Percentiles rank a stretch among this genome's conserved stretches.
Evolutionary conservation across 2,113 vertebrate species (phyloP).

Genomic region (Psilopsiagon aymara): DNA sequence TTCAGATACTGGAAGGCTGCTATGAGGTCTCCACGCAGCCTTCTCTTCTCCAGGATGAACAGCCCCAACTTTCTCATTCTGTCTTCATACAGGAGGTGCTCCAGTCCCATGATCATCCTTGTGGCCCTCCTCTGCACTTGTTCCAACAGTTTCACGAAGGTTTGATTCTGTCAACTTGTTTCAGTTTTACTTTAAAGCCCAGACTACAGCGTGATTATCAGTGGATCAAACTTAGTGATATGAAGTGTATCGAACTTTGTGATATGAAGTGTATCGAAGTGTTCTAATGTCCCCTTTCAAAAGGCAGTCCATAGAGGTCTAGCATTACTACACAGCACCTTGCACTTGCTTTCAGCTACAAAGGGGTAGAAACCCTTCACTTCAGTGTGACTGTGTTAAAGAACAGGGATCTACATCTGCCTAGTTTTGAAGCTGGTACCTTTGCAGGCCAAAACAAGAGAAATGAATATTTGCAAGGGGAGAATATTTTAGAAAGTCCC

Average conservation of each 20-base stretch:
- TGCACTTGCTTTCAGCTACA: neutral
- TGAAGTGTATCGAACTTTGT: neutral
- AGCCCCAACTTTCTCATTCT: no score
- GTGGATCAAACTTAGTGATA: neutral
- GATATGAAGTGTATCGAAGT: neutral
- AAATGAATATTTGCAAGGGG: neutral
- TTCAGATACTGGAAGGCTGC: no score
- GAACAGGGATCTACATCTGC: neutral
- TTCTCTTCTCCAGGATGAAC: no score
- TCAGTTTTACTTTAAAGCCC: neutral
- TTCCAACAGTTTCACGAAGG: neutral
- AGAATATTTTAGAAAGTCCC: neutral
- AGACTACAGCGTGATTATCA: neutral
- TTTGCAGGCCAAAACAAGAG: neutral
- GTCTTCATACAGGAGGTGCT: no score
- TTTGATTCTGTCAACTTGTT: neutral
- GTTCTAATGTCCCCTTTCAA: neutral
- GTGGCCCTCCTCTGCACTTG: no score
- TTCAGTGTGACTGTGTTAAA: neutral
- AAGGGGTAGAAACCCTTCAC: neutral
- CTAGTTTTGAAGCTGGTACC: neutral
- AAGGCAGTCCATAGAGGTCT: neutral
- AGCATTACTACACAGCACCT: neutral
- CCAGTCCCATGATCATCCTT: no score
- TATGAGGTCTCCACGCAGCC: accelerated